These are phyloP conservation scores for Drosophila santomea DNA, from an alignment of 1,140 invertebrate genomes.

Conservation along the genomic window DNA sequence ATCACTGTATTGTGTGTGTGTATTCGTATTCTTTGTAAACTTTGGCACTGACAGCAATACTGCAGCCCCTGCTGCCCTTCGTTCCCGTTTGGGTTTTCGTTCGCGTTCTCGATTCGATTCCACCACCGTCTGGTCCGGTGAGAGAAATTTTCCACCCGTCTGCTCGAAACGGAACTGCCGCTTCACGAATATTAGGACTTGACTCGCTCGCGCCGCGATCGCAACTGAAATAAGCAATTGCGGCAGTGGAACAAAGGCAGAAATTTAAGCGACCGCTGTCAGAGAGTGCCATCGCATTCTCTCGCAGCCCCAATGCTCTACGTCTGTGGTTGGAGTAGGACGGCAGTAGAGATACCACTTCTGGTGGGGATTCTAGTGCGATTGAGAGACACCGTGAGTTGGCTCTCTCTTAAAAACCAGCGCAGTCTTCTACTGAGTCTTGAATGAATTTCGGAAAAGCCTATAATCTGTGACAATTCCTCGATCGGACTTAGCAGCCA, in stretches of 20 bases:
- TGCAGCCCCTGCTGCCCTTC: constrained; percentile 27
- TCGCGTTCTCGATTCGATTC: constrained; percentile 47
- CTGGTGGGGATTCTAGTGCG: constrained; percentile 40
- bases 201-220: constrained; percentile 71
- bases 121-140: constrained; percentile 49
- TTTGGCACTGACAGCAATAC: constrained; percentile 36
- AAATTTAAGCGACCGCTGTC: constrained; percentile 37
- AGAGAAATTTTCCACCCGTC: constrained; percentile 77
- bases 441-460: constrained; percentile 6
- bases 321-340: constrained; percentile 18
- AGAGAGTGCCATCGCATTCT: constrained; percentile 13
- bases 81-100: constrained; percentile 22
- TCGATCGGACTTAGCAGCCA: background rate
- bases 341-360: constrained; percentile 18
- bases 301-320: constrained; percentile 10
- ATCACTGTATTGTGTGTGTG: constrained; percentile 34
- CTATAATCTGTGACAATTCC: constrained; percentile 2
- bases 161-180: constrained; percentile 25
- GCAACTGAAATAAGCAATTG: constrained; percentile 64
- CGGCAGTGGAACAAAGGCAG: constrained; percentile 65
- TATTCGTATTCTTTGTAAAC: constrained; percentile 4
- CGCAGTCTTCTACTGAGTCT: constrained; percentile 19
- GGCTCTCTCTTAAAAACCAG: background rate
- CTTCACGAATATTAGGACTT: constrained; percentile 47
- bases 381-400: background rate